Evolutionary conservation across 2,888 invertebrate genomes (phyloP).

Genomic region (Meliscaeva auricollis): DNA sequence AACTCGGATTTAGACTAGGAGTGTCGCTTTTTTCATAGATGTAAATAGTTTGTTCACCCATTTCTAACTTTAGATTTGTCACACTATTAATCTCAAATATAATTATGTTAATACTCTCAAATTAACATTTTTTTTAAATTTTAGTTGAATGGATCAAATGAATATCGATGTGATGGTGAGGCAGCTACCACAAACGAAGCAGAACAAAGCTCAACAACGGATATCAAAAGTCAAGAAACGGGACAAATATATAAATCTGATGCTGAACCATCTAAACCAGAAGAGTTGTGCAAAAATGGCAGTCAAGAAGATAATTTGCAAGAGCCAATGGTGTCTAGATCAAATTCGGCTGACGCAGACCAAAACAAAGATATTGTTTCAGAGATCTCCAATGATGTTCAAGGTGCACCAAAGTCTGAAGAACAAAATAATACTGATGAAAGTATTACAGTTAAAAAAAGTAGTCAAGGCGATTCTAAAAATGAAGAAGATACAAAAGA

Average conservation of each 20-base stretch:
- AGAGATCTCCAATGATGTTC: background rate
- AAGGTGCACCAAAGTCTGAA: background rate
- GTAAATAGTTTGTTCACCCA: too few relatives aligned
- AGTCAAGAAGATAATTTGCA: background rate
- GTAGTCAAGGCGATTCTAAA: background rate
- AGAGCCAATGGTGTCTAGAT: background rate
- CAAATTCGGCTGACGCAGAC: background rate
- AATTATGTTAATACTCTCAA: too few relatives aligned
- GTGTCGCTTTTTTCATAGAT: too few relatives aligned
- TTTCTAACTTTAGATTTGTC: too few relatives aligned
- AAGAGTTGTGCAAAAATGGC: background rate
- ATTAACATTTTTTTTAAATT: background rate
- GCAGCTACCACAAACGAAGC: background rate
- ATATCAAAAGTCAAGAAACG: background rate
- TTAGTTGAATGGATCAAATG: slow-evolving; percentile 44
- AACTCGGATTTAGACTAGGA: too few relatives aligned
- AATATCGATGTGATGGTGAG: background rate
- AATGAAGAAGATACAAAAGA: background rate
- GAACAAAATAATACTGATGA: background rate
- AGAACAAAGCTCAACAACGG: background rate
- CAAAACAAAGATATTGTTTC: background rate
- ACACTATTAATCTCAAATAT: too few relatives aligned
- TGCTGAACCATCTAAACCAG: background rate
- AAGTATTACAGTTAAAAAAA: background rate
- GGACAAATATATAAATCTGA: background rate